phyloP scores from a whole-genome alignment of 2,888 invertebrate species.

The Andrena flavipes region DNA sequence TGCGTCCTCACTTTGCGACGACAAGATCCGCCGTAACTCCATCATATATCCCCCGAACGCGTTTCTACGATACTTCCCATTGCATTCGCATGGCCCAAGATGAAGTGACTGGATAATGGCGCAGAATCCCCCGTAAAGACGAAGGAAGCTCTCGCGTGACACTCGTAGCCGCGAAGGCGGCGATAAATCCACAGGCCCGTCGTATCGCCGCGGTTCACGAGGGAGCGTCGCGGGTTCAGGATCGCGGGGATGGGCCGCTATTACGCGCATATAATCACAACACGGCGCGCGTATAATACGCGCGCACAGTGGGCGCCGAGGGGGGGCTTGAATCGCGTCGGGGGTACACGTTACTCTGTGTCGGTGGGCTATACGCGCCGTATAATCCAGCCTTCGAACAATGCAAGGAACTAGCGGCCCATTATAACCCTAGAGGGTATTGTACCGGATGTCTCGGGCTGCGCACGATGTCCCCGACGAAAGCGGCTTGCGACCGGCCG shows the following conservation, averaged over 20 bases:
- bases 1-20: too few species aligned
- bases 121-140: background rate
- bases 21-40: too few species aligned
- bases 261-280: slow-evolving; percentile 32
- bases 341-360: slow-evolving; percentile 20
- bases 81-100: too few species aligned
- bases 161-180: background rate
- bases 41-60: too few species aligned
- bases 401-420: slow-evolving; percentile 81
- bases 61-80: too few species aligned
- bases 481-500: slow-evolving; percentile 23
- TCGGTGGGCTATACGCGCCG: slow-evolving; percentile 56
- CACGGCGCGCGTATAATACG: slow-evolving; percentile 35
- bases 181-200: slow-evolving; percentile 13
- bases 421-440: slow-evolving; percentile 81
- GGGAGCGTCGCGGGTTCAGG: background rate
- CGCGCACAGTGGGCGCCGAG: slow-evolving; percentile 8
- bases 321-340: slow-evolving; percentile 26
- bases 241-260: slow-evolving; percentile 29
- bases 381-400: slow-evolving; percentile 80
- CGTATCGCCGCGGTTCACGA: slow-evolving; percentile 15
- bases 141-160: background rate
- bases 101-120: too few species aligned
- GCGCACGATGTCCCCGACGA: slow-evolving; percentile 69
- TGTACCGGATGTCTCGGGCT: slow-evolving; percentile 83